Evolutionary conservation across 2,113 vertebrate genomes (phyloP).

Genomic region (Rhineura floridana): DNA sequence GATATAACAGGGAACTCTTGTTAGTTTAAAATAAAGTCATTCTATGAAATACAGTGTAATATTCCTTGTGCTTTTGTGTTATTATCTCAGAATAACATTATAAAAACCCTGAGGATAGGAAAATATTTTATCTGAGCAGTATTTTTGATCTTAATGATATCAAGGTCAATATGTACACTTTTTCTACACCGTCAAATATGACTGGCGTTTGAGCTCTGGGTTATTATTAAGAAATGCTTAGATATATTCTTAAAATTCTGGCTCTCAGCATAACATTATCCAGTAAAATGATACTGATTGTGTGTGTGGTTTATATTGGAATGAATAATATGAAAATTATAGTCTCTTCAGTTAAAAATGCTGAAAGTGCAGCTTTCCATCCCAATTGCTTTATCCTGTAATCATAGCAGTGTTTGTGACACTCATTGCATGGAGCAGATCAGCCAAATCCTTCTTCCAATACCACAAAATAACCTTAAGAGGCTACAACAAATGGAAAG

Average conservation of each 20-base stretch:
- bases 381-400: constrained; percentile 31
- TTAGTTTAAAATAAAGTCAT: too few species aligned
- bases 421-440: constrained; percentile 41
- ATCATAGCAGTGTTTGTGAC: constrained; percentile 49
- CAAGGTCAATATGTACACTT: not conserved
- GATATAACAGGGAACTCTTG: too few species aligned
- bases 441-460: constrained; percentile 46
- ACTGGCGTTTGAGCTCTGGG: constrained; percentile 32
- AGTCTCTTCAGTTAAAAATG: constrained; percentile 53
- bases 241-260: constrained; percentile 41
- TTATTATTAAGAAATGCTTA: constrained; percentile 32
- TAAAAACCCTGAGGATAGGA: constrained; percentile 3
- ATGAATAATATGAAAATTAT: constrained; percentile 57
- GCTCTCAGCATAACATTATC: constrained; percentile 32
- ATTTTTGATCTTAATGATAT: constrained; percentile 32
- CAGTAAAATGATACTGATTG: constrained; percentile 48
- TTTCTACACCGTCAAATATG: constrained; percentile 34
- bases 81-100: constrained; percentile 9
- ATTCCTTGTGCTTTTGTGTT: constrained; percentile 48
- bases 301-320: constrained; percentile 56
- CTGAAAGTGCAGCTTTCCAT: constrained; percentile 22
- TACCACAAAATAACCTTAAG: constrained; percentile 36
- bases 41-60: too few species aligned
- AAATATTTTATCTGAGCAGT: constrained; percentile 24
- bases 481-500: constrained; percentile 31